These are phyloP conservation scores for Burhinus bistriatus DNA, from an alignment of 2,113 vertebrate species.

Conservation along the genomic window DNA sequence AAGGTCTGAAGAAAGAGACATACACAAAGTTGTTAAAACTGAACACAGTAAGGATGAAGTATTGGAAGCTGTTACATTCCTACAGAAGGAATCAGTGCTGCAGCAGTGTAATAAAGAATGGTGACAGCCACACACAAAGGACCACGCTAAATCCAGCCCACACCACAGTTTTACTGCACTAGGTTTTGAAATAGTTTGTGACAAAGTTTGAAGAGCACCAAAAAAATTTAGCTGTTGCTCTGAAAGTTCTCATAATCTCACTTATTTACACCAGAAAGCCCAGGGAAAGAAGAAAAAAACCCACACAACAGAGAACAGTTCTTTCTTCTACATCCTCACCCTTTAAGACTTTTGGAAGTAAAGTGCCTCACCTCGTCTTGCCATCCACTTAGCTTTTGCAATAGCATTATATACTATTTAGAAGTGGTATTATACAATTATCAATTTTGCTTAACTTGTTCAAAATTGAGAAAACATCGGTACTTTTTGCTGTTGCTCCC, in stretches of 20 bases:
- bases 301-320: neutral
- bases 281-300: neutral
- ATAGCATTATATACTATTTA: neutral
- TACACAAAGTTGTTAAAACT: neutral
- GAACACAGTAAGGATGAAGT: neutral
- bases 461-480: neutral
- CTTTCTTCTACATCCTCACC: neutral
- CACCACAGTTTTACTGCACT: neutral
- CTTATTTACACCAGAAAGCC: neutral
- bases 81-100: neutral
- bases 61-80: neutral
- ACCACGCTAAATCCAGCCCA: neutral
- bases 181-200: neutral
- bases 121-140: neutral
- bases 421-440: neutral
- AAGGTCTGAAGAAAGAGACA: neutral
- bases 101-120: neutral
- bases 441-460: neutral
- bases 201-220: neutral
- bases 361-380: neutral
- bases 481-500: neutral
- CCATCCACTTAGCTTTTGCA: neutral
- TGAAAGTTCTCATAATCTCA: neutral
- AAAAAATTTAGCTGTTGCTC: neutral
- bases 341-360: neutral